Conservation (phyloP, 2,113 vertebrate genomes). For the Nasalis larvatus region DNA sequence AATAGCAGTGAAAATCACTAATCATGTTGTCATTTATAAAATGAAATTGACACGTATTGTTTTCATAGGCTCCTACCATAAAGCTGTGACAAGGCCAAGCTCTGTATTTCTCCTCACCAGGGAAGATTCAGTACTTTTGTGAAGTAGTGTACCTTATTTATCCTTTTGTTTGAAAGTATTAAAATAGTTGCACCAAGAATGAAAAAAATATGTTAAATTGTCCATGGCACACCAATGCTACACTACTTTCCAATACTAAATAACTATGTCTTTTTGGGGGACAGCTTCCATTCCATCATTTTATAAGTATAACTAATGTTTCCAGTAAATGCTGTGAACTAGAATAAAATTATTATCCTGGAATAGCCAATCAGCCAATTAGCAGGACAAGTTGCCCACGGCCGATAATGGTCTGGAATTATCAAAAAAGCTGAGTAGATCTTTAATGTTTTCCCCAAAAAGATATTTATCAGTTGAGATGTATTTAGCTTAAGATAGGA, state of each 20-base stretch:
- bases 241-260: neutral
- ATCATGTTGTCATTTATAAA: neutral
- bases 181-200: neutral
- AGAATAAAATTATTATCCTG: neutral
- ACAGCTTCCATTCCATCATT: neutral
- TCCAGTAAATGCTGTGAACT: neutral
- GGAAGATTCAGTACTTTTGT: neutral
- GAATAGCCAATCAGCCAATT: neutral
- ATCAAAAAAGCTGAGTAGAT: neutral
- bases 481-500: neutral
- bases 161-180: neutral
- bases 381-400: neutral
- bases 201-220: neutral
- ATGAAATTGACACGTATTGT: neutral
- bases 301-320: neutral
- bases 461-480: neutral
- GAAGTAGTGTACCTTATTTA: neutral
- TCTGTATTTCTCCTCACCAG: neutral
- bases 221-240: neutral
- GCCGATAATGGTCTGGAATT: neutral
- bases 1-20: neutral
- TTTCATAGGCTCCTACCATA: neutral
- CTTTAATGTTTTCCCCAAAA: neutral
- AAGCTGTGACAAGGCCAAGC: neutral
- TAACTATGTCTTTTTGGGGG: neutral